Conservation (phyloP, 2,113 vertebrate genomes). For the Gymnobelideus leadbeateri region DNA sequence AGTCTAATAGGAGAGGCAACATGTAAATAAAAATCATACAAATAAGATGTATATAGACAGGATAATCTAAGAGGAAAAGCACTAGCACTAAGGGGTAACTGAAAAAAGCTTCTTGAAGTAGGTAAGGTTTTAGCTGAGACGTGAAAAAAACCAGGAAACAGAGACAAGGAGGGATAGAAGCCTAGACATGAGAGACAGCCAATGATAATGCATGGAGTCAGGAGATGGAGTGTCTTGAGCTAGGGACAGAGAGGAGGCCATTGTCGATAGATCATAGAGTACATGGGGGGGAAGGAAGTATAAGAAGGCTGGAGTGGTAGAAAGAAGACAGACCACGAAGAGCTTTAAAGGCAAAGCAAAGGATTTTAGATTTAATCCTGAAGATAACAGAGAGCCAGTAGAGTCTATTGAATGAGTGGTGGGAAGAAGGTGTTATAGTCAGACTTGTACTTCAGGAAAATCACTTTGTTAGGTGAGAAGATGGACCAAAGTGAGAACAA, state of each 20-base stretch:
- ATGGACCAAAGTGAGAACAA: not conserved
- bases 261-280: not conserved
- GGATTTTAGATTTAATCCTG: not conserved
- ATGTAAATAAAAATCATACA: not conserved
- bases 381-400: not conserved
- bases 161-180: not conserved
- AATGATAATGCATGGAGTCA: not conserved
- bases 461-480: not conserved
- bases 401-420: not conserved
- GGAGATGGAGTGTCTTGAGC: not conserved
- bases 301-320: not conserved
- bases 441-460: not conserved
- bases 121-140: not conserved
- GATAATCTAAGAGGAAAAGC: not conserved
- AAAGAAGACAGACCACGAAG: not conserved
- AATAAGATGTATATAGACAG: not conserved
- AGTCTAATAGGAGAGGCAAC: not conserved
- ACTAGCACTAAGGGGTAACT: not conserved
- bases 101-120: not conserved
- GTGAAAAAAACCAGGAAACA: not conserved
- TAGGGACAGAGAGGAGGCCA: not conserved
- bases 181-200: not conserved
- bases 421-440: not conserved
- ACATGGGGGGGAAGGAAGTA: not conserved
- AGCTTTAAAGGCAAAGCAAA: not conserved